phyloP scores from a whole-genome alignment of 1,140 invertebrate genomes.

The Cheumatopsyche charites region DNA sequence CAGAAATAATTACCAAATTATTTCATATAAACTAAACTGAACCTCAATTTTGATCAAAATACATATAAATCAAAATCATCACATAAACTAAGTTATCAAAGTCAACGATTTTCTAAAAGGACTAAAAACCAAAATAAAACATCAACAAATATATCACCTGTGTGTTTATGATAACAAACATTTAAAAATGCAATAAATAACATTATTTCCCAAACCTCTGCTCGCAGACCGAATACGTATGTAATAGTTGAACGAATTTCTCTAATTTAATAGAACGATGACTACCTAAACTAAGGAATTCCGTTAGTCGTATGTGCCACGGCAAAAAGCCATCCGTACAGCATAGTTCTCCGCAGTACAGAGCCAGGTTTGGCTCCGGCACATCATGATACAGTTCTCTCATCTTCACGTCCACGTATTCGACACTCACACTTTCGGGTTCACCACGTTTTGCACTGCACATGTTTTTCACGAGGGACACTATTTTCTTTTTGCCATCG shows the following conservation, averaged over 20 bases:
- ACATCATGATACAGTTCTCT: conserved; percentile 57
- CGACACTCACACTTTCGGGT: conserved; percentile 53
- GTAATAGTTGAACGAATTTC: conserved; percentile 64
- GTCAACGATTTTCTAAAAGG: background rate
- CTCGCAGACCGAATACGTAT: conserved; percentile 68
- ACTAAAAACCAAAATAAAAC: background rate
- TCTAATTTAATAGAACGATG: conserved; percentile 62
- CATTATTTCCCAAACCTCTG: conserved; percentile 71
- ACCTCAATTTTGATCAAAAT: no score
- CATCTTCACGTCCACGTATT: conserved; percentile 61
- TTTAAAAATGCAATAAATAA: background rate
- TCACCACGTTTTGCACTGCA: conserved; percentile 33
- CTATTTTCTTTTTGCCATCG: conserved; percentile 65
- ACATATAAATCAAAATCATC: no score
- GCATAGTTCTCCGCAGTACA: conserved; percentile 66
- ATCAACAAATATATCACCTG: background rate
- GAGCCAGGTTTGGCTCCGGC: conserved; percentile 70
- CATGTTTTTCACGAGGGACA: conserved; percentile 54
- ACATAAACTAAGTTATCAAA: no score
- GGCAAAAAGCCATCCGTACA: conserved; percentile 69
- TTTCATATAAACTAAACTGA: no score
- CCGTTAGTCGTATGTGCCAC: conserved; percentile 74
- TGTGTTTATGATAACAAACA: no score
- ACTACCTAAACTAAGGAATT: conserved; percentile 68
- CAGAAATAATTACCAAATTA: no score